These are phyloP conservation scores for Aepyceros melampus DNA, from an alignment of 2,113 vertebrate genomes.

Conservation along the genomic window DNA sequence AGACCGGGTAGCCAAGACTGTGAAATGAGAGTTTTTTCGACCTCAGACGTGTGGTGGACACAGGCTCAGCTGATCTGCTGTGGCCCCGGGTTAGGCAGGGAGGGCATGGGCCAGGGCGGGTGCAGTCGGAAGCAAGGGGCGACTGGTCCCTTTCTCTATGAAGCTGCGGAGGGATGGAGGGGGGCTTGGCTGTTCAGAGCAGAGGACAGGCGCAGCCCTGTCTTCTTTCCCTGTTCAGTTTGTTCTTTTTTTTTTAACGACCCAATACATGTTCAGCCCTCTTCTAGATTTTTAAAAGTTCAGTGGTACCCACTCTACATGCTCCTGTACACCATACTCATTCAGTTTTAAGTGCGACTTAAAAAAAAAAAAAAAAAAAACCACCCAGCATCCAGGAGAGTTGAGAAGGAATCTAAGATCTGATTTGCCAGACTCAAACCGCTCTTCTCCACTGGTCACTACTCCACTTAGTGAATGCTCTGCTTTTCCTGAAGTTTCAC, in stretches of 20 bases:
- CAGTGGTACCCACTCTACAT: not conserved
- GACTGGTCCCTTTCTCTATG: accelerated
- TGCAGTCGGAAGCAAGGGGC: accelerated
- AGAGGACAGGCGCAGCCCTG: accelerated
- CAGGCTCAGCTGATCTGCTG: not conserved
- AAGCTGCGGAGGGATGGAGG: not conserved
- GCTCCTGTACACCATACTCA: not conserved
- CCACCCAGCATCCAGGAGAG: not conserved
- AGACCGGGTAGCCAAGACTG: not conserved
- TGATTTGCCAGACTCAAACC: not conserved
- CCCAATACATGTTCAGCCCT: not conserved
- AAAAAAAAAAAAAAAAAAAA: too few species aligned
- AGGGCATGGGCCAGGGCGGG: accelerated
- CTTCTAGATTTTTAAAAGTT: not conserved
- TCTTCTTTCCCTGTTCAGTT: not conserved
- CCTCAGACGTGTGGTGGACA: not conserved
- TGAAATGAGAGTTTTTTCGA: not conserved
- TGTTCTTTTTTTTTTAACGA: not conserved
- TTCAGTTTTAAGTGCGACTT: accelerated
- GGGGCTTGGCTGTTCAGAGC: not conserved
- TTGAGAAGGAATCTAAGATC: not conserved
- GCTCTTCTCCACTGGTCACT: not conserved
- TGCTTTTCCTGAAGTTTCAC: not conserved
- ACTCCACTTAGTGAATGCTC: not conserved
- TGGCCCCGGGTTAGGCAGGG: accelerated